Evolutionary conservation across 2,113 vertebrate species (phyloP), one percentile per base, ranked within the genome.

Genomic region (Felis catus): DNA sequence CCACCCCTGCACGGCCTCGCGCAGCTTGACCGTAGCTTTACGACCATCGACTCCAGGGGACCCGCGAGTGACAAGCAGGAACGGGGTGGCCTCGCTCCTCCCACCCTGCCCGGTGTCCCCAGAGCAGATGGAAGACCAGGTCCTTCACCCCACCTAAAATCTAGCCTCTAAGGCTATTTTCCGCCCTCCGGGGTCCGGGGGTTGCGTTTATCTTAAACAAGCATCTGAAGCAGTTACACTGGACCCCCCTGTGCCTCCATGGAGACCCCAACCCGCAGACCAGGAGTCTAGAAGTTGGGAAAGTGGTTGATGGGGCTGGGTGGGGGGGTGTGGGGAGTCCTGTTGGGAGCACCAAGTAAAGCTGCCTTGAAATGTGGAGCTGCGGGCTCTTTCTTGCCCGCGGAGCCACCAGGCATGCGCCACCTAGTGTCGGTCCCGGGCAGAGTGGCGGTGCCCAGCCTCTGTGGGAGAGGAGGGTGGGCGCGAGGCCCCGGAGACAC

Each of bases 401-500:
- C 1, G 18, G 18, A 3, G 10, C n/a, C 48, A 7, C 13, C 14
- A 31, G 5, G 29, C n/a, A 1, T 4, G 51, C 4, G 12, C 16
- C 55, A 1, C 66, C 66, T 15, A 5, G 36, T 1, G 12, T 9
- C n/a, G 81, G 81, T 7, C 23, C 23, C 0, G 0, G 55, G 41
- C 81, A 25, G n/a, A 8, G 68, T 21, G 9, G 5, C 4, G 9
- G 5, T 27, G 36, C 31, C n/a, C 61, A 7, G 39, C 6, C 0
- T 29, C 0, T 0, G 31, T 58, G 48, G 15, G 33, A 68, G 48
- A 29, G 29, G 23, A 33, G 15, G 45, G 25, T 5, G 25, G 53
- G 13, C 31, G 1, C 7, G 0, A 7, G 41, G 31, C 12, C 55
- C 13, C 8, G 0, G 21, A 29, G 53, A 27, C 29, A 19, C 23